phyloP scores from a whole-genome alignment of 1,140 invertebrate genomes.

The Scaptodrosophila lebanonensis region DNA sequence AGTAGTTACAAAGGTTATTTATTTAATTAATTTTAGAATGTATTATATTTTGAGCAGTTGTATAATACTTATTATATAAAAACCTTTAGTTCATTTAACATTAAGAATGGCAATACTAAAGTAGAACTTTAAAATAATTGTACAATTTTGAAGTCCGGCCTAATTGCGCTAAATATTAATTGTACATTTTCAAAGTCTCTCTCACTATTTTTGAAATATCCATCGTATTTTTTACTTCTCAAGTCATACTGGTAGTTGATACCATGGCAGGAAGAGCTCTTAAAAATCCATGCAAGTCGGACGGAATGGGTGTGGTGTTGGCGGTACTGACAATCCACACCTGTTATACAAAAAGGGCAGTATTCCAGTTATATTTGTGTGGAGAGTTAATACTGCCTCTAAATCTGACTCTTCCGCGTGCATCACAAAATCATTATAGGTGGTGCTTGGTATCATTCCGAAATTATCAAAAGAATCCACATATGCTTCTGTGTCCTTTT shows the following conservation, averaged over 20 bases:
- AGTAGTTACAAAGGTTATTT: too few species aligned
- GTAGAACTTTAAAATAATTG: too few species aligned
- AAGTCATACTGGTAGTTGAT: slow-evolving; percentile 22
- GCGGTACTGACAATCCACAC: slow-evolving; percentile 58
- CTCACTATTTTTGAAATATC: slow-evolving; percentile 50
- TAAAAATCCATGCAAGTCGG: slow-evolving; percentile 68
- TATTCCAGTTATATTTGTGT: slow-evolving; percentile 72
- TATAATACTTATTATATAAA: too few species aligned
- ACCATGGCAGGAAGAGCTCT: slow-evolving; percentile 73
- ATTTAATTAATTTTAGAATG: too few species aligned
- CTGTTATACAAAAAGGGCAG: slow-evolving; percentile 76
- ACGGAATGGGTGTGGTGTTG: slow-evolving; percentile 74
- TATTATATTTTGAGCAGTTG: too few species aligned
- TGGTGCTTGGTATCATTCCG: slow-evolving; percentile 79
- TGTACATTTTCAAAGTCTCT: slow-evolving; percentile 43
- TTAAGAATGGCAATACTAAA: too few species aligned
- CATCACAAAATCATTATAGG: slow-evolving; percentile 80
- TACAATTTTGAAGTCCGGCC: too few species aligned
- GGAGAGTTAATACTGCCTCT: slow-evolving; percentile 65
- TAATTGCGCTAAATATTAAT: too few species aligned
- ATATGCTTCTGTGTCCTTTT: slow-evolving; percentile 88
- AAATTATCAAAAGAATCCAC: slow-evolving; percentile 83
- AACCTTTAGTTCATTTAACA: too few species aligned
- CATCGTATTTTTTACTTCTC: slow-evolving; percentile 65
- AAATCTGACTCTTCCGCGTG: slow-evolving; percentile 76